Evolutionary conservation across 2,888 invertebrate genomes (phyloP).

Genomic region (Pseudoips prasinana): DNA sequence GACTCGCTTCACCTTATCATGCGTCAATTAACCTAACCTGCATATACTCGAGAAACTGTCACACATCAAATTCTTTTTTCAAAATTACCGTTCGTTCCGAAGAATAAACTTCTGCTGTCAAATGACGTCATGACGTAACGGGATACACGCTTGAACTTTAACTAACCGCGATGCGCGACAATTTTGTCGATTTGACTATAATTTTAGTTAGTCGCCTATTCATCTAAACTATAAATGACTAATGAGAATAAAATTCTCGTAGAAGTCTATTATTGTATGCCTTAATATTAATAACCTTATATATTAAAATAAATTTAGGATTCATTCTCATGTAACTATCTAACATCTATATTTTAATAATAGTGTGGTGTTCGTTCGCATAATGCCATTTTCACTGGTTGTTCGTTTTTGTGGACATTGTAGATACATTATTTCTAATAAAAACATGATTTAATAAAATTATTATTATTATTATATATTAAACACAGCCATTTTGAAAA

Average conservation of each 20-base stretch:
- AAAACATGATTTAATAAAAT: background rate
- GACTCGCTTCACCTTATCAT: constrained; percentile 8
- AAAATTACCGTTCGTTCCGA: constrained; percentile 7
- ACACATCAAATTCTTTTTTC: constrained; percentile 9
- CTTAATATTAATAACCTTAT: constrained; percentile 41
- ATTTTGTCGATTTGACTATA: constrained; percentile 13
- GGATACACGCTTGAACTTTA: too few relatives aligned
- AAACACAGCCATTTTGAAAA: too few relatives aligned
- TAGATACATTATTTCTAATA: constrained; percentile 15
- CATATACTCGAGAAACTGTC: constrained; percentile 10
- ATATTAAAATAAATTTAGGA: constrained; percentile 63
- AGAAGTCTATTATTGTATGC: constrained; percentile 73
- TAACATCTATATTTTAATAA: constrained; percentile 61
- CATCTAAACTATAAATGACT: constrained; percentile 49
- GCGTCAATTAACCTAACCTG: constrained; percentile 8
- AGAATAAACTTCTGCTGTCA: constrained; percentile 10
- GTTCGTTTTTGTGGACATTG: constrained; percentile 45
- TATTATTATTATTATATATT: too few relatives aligned
- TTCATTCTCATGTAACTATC: constrained; percentile 56
- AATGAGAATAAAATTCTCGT: constrained; percentile 45
- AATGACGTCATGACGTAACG: background rate
- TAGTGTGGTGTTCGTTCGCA: constrained; percentile 79
- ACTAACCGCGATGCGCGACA: constrained; percentile 1
- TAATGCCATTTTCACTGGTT: constrained; percentile 69
- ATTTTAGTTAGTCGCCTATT: constrained; percentile 33